Evolutionary conservation across 2,797 vertebrate genomes (phyloP), one percentile per base, ranked within the genome.

Genomic region (Chelidonichthys spinosus): DNA sequence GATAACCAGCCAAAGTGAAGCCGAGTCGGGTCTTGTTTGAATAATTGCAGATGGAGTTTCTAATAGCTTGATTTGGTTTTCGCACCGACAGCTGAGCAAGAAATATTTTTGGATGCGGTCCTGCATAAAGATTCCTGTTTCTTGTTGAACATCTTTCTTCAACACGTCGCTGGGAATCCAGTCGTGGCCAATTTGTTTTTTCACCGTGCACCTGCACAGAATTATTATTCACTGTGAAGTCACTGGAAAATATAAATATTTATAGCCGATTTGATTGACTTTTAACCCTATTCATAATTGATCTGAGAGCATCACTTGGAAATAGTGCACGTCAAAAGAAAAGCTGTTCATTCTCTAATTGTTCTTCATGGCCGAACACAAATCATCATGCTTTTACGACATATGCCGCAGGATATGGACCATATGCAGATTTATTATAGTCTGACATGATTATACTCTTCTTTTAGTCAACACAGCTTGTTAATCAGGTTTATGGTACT

Each of bases 201-300:
- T 54, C 25, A 25, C 36, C 40, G 49, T 52, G 52, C 61, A 66
- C 55, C 75, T 76, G 66, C 53, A n/a, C 8, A 25, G 11, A 42
- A n/a, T 59, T 39, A 68, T 63, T 52, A 53, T 56, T 76, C 60
- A 58, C 56, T 52, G 25, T 52, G n/a, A 69, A 49, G n/a, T 64
- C 49, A n/a, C 42, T 49, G 33, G 25, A 6, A 75, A 70, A 76
- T 62, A 36, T 69, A 25, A 76, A 87, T 75, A 80, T 82, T 60
- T 53, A 74, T 72, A 15, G 14, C 1, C 3, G 2, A 18, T 56
- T 52, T 69, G 32, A 75, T 33, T 58, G 39, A 52, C 53, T 37
- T 35, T 7, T 18, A 46, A 60, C 17, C 25, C 44, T 17, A 53
- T 71, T 61, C 58, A 37, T 62, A 36, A 58, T 44, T 44, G 11